Base-by-base conservation (phyloP, 2,797 vertebrate genomes). In the Urocyon cinereoargenteus region DNA sequence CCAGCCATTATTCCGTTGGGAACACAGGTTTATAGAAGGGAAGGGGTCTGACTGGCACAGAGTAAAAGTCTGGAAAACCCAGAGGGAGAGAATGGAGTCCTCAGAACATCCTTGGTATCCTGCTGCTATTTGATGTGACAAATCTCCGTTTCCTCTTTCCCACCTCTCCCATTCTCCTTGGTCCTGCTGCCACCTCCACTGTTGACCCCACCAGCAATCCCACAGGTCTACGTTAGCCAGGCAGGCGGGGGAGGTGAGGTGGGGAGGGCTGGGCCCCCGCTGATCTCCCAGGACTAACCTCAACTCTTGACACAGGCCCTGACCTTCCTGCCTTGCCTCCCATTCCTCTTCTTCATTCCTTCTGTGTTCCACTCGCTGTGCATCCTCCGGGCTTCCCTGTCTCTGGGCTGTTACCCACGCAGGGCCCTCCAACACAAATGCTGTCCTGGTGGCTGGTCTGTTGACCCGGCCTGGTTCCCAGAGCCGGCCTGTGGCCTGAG, bases 11-110 rank as follows among this genome's bases (percentile, higher is more conserved):
- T 72, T 53, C 19, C 55, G 36, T 59, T 4, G 24, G 34, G 51
- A 79, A 95, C 62, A 34, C 62, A 93, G 36, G 36, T 45, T 53
- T 55, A 26, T 53, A 45, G 31, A 88, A 70, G 86, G 90, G 34
- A 87, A 72, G 40, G 21, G 4, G 22, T 86, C 55, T 2, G 6
- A 49, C 13, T 2, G 13, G 68, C 51, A 90, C 26, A 22, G 4
- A 34, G 53, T 26, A 61, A 89, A 90, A 75, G 6, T 28, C 21
- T 28, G 93, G 82, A 55, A 91, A 84, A 90, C 26, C 84, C 5
- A 8, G 28, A 84, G 68, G 18, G 68, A 81, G 59, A 86, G 24
- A 45, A n/a, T 0, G 8, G 45, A 16, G 49, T 61, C 59, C 19
- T 64, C 66, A 57, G 85, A 86, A 64, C 26, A 15, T 36, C 59